Percentiles rank a stretch among this genome's conserved stretches.
Conservation (phyloP, 2,888 invertebrate species). For the Polydrusus pterygomalis region DNA sequence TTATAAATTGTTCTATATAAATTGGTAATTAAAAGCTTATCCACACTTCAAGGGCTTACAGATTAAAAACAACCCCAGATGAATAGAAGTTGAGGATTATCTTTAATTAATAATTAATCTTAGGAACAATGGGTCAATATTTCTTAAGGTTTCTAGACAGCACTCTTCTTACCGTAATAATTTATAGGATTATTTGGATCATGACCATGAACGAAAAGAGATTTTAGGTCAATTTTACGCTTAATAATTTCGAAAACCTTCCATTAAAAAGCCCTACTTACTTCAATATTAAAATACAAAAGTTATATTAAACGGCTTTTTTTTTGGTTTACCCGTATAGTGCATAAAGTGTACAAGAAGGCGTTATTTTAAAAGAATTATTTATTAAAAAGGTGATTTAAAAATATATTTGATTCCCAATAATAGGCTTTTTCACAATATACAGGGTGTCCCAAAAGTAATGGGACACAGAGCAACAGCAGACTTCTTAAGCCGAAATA, state of each 20-base stretch:
- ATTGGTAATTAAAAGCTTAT: slow-evolving; percentile 20
- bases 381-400: no score
- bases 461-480: no score
- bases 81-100: slow-evolving; percentile 13
- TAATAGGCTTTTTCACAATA: no score
- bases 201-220: background rate
- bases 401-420: no score
- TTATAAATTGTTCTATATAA: slow-evolving; percentile 3
- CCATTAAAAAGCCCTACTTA: background rate
- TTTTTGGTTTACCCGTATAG: no score
- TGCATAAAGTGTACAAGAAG: no score
- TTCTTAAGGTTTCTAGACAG: slow-evolving; percentile 20
- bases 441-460: no score
- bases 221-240: slow-evolving; percentile 6
- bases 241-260: background rate
- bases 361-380: no score
- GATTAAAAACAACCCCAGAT: slow-evolving; percentile 7
- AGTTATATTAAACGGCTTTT: background rate
- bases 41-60: slow-evolving; percentile 3
- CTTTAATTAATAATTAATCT: slow-evolving; percentile 30
- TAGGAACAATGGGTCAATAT: slow-evolving; percentile 27
- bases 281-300: background rate
- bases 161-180: slow-evolving; percentile 13
- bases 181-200: slow-evolving; percentile 10
- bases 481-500: no score